Percentiles rank a stretch among this genome's conserved stretches.
Conservation (phyloP, 2,113 vertebrate genomes). For the Paratilapia polleni region DNA sequence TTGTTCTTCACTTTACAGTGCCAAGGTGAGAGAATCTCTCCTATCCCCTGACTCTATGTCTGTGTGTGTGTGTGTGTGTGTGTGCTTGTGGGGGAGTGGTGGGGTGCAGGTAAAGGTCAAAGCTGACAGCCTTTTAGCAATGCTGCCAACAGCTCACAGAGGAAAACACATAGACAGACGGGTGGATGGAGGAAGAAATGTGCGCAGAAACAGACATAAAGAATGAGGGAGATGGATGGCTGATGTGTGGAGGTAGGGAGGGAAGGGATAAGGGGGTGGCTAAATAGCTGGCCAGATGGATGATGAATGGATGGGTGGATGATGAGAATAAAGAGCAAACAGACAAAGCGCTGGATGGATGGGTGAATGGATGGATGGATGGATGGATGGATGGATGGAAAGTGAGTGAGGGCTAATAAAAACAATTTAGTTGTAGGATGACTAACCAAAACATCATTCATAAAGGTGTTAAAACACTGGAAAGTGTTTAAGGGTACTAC, state of each 20-base stretch:
- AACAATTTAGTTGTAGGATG: background rate
- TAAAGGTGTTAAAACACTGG: background rate
- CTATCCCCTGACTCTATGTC: background rate
- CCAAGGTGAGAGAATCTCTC: conserved; percentile 1
- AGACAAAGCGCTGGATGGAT: background rate
- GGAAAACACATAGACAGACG: conserved; percentile 52
- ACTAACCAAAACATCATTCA: background rate
- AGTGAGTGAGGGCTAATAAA: background rate
- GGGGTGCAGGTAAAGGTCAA: conserved; percentile 70
- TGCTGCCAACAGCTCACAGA: conserved; percentile 55
- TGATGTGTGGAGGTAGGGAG: background rate
- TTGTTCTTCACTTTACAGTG: conserved; percentile 13
- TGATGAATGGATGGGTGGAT: conserved; percentile 41
- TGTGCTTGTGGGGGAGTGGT: background rate
- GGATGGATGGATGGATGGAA: background rate
- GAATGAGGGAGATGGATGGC: conserved; percentile 50
- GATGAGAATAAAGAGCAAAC: conserved; percentile 20
- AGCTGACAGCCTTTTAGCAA: conserved; percentile 75
- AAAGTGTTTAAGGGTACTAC: background rate
- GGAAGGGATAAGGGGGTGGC: background rate
- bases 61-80: background rate
- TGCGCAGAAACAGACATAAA: conserved; percentile 38
- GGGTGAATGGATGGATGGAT: background rate
- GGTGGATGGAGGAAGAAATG: conserved; percentile 36
- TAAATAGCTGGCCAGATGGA: conserved; percentile 36